Evolutionary conservation across 2,888 invertebrate species (phyloP).

Genomic region (Melolontha melolontha): DNA sequence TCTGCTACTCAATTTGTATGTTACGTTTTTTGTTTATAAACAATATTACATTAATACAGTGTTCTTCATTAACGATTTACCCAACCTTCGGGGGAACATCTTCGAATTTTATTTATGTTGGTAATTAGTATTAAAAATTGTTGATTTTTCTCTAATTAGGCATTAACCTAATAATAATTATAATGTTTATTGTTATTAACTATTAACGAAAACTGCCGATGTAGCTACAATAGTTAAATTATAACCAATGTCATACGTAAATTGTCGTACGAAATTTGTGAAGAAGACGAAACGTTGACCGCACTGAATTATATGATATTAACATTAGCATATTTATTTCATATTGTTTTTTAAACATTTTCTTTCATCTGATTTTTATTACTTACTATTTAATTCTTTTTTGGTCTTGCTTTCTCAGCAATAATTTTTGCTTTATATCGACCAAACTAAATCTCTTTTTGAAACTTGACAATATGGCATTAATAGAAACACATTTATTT

Average conservation of each 20-base stretch:
- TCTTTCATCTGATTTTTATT: too few relatives aligned
- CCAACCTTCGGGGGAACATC: neutral
- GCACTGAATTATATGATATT: too few relatives aligned
- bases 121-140: neutral
- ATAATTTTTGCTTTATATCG: too few relatives aligned
- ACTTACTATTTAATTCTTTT: too few relatives aligned
- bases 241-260: neutral
- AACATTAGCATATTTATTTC: too few relatives aligned
- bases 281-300: too few relatives aligned
- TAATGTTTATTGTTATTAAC: slow-evolving; percentile 34
- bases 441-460: too few relatives aligned
- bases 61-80: slow-evolving; percentile 21
- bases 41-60: slow-evolving; percentile 29
- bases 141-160: neutral
- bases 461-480: too few relatives aligned
- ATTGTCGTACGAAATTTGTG: too few relatives aligned
- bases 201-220: neutral
- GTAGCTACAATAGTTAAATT: slow-evolving; percentile 36
- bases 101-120: neutral
- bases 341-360: too few relatives aligned
- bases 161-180: neutral
- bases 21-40: slow-evolving; percentile 27
- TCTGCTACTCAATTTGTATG: slow-evolving; percentile 39
- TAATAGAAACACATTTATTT: too few relatives aligned
- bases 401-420: too few relatives aligned